These are phyloP conservation scores for Cebus imitator DNA, from an alignment of 2,113 vertebrate species.

Conservation along the genomic window DNA sequence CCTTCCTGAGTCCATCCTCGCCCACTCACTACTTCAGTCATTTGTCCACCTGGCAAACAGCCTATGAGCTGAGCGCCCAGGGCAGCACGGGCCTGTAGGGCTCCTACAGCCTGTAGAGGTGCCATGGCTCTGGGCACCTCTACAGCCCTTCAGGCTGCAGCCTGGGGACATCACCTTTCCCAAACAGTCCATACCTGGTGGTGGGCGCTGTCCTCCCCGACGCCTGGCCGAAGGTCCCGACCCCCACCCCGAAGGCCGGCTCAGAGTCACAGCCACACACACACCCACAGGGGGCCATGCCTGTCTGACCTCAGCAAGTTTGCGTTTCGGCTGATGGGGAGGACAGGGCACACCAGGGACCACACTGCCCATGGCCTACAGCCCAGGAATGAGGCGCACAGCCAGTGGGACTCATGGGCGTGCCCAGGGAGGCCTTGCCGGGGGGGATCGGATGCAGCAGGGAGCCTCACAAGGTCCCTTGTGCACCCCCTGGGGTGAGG, in stretches of 20 bases:
- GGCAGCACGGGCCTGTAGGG: no score
- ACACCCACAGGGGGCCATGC: background rate
- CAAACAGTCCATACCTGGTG: background rate
- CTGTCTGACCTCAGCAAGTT: background rate
- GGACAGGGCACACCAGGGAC: background rate
- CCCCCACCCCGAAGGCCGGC: no score
- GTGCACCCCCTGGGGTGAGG: background rate
- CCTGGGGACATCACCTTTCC: background rate
- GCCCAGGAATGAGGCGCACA: background rate
- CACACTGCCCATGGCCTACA: background rate
- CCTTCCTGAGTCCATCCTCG: rapidly evolving
- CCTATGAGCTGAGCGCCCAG: rapidly evolving
- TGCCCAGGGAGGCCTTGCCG: background rate
- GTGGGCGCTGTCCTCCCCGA: no score
- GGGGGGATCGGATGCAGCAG: rapidly evolving
- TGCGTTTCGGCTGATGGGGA: background rate
- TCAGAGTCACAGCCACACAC: background rate
- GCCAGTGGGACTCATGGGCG: no score
- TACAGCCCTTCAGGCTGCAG: no score
- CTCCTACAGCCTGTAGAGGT: no score
- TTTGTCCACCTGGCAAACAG: background rate
- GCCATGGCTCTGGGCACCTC: no score
- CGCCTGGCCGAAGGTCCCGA: no score
- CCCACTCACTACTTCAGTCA: rapidly evolving
- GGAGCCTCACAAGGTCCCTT: background rate